These are phyloP conservation scores for Plagiodera versicolora DNA, from an alignment of 2,888 invertebrate species.

Conservation along the genomic window DNA sequence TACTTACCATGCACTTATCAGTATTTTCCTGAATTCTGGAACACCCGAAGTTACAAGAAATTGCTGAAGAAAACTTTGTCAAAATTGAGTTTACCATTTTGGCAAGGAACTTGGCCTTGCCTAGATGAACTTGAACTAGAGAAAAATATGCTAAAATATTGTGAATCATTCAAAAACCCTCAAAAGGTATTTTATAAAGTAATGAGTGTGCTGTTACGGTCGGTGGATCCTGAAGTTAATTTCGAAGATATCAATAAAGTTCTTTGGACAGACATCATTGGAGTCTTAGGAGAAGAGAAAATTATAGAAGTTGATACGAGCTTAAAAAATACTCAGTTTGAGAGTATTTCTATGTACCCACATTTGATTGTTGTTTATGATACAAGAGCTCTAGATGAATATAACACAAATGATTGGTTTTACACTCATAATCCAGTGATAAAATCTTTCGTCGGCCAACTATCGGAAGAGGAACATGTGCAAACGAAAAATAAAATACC, in stretches of 20 bases:
- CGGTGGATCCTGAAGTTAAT: slow-evolving; percentile 50
- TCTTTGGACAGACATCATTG: slow-evolving; percentile 60
- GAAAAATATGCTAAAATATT: slow-evolving; percentile 57
- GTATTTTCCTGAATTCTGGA: slow-evolving; percentile 67
- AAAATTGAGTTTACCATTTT: slow-evolving; percentile 60
- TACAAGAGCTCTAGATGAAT: slow-evolving; percentile 58
- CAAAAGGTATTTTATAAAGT: slow-evolving; percentile 59
- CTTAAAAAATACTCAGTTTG: slow-evolving; percentile 40
- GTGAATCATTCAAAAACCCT: slow-evolving; percentile 57
- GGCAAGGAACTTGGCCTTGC: slow-evolving; percentile 55
- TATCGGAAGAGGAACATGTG: slow-evolving; percentile 33
- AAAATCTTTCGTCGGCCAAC: slow-evolving; percentile 50
- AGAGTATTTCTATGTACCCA: slow-evolving; percentile 43
- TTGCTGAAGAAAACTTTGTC: slow-evolving; percentile 60
- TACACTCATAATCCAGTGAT: slow-evolving; percentile 53
- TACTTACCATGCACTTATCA: slow-evolving; percentile 68
- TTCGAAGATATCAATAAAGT: slow-evolving; percentile 56
- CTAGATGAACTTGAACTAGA: slow-evolving; percentile 55
- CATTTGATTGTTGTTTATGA: slow-evolving; percentile 61
- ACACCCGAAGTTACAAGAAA: slow-evolving; percentile 56
- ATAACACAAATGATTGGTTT: slow-evolving; percentile 63
- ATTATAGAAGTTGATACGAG: slow-evolving; percentile 54
- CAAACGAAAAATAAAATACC: slow-evolving; percentile 12
- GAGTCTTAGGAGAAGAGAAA: slow-evolving; percentile 61
- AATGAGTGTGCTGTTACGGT: slow-evolving; percentile 49